Evolutionary conservation across 1,140 invertebrate species (phyloP).

Genomic region (Aphelinus atriplicis): DNA sequence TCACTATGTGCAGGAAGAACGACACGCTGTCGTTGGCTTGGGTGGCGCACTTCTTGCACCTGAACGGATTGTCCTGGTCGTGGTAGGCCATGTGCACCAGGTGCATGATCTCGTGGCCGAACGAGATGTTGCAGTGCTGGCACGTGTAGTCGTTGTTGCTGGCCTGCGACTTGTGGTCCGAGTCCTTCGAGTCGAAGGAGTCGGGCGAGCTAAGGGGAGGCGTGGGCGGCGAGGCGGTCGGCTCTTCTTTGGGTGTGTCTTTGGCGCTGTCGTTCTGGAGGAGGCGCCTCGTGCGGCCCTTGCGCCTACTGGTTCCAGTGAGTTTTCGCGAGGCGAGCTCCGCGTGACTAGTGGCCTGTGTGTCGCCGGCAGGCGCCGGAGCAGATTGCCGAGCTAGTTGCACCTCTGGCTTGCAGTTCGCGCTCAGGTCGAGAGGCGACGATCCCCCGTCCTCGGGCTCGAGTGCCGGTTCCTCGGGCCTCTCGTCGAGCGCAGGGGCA

Average conservation of each 20-base stretch:
- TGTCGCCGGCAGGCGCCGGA: not conserved
- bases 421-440: slow-evolving; percentile 69
- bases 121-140: slow-evolving; percentile 88
- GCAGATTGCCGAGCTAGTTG: not conserved
- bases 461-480: not conserved
- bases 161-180: not conserved
- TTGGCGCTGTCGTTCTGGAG: slow-evolving; percentile 63
- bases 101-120: slow-evolving; percentile 91
- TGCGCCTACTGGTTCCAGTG: slow-evolving; percentile 73
- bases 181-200: slow-evolving; percentile 5
- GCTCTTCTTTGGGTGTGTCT: slow-evolving; percentile 53
- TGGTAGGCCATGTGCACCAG: slow-evolving; percentile 97
- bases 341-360: not conserved
- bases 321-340: not conserved
- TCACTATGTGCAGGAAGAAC: slow-evolving; percentile 92
- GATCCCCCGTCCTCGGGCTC: not conserved
- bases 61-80: slow-evolving; percentile 88
- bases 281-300: slow-evolving; percentile 76
- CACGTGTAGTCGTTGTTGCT: slow-evolving; percentile 65
- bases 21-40: slow-evolving; percentile 82
- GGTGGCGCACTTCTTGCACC: slow-evolving; percentile 94
- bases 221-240: not conserved
- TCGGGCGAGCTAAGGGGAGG: not conserved
- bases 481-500: no score
- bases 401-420: slow-evolving; percentile 43